A percentile compares a stretch with the other conserved stretches of the same genome.
Conservation (phyloP, 2,113 vertebrate species). For the Oncorhynchus kisutch region DNA sequence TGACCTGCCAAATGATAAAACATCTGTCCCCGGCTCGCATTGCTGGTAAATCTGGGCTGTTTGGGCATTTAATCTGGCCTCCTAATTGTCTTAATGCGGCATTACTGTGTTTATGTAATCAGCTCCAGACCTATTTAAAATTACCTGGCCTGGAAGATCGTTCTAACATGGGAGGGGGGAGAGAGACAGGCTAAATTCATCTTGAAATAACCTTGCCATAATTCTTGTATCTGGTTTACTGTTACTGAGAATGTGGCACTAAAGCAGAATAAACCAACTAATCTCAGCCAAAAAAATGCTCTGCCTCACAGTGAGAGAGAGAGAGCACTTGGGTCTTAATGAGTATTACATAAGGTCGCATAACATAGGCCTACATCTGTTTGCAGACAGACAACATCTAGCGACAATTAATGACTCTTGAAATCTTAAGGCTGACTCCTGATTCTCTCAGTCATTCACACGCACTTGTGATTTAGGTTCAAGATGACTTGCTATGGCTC, state of each 20-base stretch:
- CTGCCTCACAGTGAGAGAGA: background rate
- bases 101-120: slow-evolving; percentile 26
- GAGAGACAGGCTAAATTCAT: background rate
- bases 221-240: background rate
- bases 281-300: background rate
- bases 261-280: background rate
- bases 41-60: slow-evolving; percentile 13
- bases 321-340: background rate
- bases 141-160: background rate
- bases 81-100: slow-evolving; percentile 27
- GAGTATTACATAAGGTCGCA: background rate
- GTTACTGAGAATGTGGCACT: background rate
- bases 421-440: background rate
- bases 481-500: background rate
- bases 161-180: background rate
- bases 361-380: background rate
- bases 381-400: background rate
- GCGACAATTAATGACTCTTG: background rate
- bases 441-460: background rate
- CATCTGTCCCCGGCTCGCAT: slow-evolving; percentile 21
- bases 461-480: background rate
- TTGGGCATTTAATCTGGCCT: slow-evolving; percentile 15
- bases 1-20: slow-evolving; percentile 2
- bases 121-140: slow-evolving; percentile 12
- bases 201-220: background rate